These are phyloP conservation scores for Rhyzopertha dominica DNA, from an alignment of 1,140 invertebrate genomes.

Conservation along the genomic window DNA sequence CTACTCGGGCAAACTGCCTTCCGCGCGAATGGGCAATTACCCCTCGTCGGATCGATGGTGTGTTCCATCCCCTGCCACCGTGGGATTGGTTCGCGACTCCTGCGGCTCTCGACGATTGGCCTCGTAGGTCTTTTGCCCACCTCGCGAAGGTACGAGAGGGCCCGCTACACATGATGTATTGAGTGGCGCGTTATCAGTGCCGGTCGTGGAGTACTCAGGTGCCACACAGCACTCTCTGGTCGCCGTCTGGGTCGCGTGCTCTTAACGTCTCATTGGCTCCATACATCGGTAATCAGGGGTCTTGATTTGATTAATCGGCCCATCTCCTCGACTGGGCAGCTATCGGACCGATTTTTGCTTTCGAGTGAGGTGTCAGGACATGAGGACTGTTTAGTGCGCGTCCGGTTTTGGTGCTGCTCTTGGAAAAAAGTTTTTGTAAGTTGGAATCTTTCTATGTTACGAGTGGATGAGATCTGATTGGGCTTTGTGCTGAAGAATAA, in stretches of 20 bases:
- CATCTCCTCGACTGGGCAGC: no score
- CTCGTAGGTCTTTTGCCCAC: constrained; percentile 7
- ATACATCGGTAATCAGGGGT: constrained; percentile 8
- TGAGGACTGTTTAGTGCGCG: no score
- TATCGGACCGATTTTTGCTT: no score
- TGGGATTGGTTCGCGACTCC: constrained; percentile 23
- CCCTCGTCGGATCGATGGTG: constrained; percentile 32
- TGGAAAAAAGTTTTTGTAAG: no score
- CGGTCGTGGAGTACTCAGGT: constrained; percentile 21
- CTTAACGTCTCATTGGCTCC: constrained; percentile 18
- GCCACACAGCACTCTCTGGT: constrained; percentile 9
- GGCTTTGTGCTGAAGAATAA: no score
- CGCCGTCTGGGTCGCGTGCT: constrained; percentile 8
- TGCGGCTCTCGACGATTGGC: constrained; percentile 25
- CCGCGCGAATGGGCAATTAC: constrained; percentile 40
- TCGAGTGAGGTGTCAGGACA: no score
- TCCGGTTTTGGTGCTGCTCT: no score
- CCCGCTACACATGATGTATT: constrained; percentile 22
- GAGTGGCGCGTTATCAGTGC: constrained; percentile 26
- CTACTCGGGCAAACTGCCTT: constrained; percentile 37
- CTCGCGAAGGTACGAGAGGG: constrained; percentile 17
- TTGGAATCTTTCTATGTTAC: no score
- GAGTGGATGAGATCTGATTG: no score
- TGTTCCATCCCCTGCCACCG: constrained; percentile 22
- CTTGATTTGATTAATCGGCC: constrained; percentile 16